Base-by-base conservation (phyloP, 2,888 invertebrate genomes). In the Yponomeuta malinellus region DNA sequence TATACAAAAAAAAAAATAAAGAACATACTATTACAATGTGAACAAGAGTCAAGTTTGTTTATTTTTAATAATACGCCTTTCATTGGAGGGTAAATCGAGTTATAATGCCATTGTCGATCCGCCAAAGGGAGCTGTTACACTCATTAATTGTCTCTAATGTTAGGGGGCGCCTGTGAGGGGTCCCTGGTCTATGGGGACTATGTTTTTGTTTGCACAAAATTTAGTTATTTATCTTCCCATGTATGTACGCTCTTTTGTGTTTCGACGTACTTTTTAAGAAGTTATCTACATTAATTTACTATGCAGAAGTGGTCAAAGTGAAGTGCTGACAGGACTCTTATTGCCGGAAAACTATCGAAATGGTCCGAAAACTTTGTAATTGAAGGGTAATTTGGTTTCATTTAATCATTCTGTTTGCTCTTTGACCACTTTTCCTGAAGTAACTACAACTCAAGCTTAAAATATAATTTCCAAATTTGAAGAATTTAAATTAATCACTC, bases 61-160 rank as follows among this genome's bases (percentile, higher is more conserved):
- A 82, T 81, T 83, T 83, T 82, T 81, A 85, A 84, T 85, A 83
- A 86, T 84, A 81, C 82, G 79, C 82, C 79, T 81, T 83, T 81
- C 81, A 82, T 83, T 85, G 81, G 81, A 63, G 78, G 75, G 79
- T 79, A 84, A 87, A 87, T 87, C 84, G 80, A 86, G 84, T 87
- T 89, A 89, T 86, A 82, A 83, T 80, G 78, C 84, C 82, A 86
- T 85, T 85, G 86, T 87, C 86, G 83, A 85, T 82, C 86, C 80
- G 79, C 83, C 83, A 82, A 87, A 87, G 87, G 88, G 87, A 80
- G 82, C 84, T 85, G 83, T 84, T 84, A 87, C 86, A 87, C 79
- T 85, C 90, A 90, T 91, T 90, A 88, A 90, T 88, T 88, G 89
- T 88, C 78, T 81, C 83, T 87, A 87, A 89, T 71, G 71, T 82